Conservation (phyloP, 2,888 invertebrate species). For the Thera britannica region DNA sequence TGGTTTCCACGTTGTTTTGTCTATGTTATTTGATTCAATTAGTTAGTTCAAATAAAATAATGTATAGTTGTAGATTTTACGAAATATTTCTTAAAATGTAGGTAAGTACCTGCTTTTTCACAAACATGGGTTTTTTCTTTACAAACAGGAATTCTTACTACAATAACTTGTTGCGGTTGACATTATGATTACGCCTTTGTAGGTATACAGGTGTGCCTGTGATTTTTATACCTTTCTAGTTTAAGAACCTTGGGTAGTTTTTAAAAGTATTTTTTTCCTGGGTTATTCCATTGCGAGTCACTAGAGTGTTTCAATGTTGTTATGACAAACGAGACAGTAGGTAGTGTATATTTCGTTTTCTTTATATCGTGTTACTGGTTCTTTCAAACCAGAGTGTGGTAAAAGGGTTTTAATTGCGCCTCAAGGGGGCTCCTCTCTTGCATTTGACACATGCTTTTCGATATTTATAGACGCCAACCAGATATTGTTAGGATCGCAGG, state of each 20-base stretch:
- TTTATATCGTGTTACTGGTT: too few species aligned
- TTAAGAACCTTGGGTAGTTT: not conserved
- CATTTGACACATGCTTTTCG: too few species aligned
- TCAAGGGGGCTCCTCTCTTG: too few species aligned
- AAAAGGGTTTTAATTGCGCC: too few species aligned
- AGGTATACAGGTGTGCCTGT: not conserved
- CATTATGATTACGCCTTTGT: not conserved
- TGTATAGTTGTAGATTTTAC: not conserved
- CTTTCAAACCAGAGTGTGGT: too few species aligned
- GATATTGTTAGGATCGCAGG: too few species aligned
- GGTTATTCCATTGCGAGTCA: not conserved
- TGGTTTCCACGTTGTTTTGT: slow-evolving; percentile 3
- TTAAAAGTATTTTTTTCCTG: not conserved
- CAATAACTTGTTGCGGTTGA: slow-evolving; percentile 1
- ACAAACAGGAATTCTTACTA: not conserved
- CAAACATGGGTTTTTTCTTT: not conserved
- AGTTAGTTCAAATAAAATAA: not conserved
- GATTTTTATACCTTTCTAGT: not conserved
- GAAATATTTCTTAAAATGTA: not conserved
- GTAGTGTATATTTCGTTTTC: too few species aligned
- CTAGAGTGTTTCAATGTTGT: too few species aligned
- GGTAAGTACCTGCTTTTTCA: too few species aligned
- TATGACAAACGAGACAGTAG: too few species aligned
- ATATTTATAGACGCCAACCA: too few species aligned
- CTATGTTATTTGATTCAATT: not conserved